Evolutionary conservation across 2,113 vertebrate genomes (phyloP), one percentile per base, ranked within the genome.

Genomic region (Daphoenositta chrysoptera): DNA sequence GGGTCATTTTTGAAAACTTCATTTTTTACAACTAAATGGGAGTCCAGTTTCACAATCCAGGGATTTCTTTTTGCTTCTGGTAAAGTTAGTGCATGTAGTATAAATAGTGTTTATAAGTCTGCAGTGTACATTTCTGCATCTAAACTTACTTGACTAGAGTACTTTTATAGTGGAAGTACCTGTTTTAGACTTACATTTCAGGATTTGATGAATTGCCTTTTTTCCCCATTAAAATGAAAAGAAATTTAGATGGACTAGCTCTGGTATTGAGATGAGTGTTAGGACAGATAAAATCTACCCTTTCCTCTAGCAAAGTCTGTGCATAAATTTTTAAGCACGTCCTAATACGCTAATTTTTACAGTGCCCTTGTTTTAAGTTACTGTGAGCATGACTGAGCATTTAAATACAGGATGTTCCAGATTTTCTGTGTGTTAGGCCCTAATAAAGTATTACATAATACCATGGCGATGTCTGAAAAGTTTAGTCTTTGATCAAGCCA

Each of bases 401-500:
- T 94, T 83, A 73, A 95, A 73, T 83, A 65, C 13, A 69, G 23
- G 33, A 58, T 88, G 65, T 84, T 94, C 71, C 71, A 92, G 68
- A 50, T 83, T 88, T 95, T 87, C 4, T 3, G 33, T 72, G 60
- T 70, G 13, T 57, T 54, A 77, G 27, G 39, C 40, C 70, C 58
- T 79, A 54, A 83, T 80, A 80, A 89, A 80, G 66, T 72, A 7
- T 90, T 88, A 65, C 30, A 15, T 89, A 83, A 79, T 78, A 39
- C 31, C 30, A 22, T 19, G 66, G 27, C 0, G 0, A 50, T 72
- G 63, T 73, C 61, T 94, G 71, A 73, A 86, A 88, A 56, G 17
- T 85, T 89, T 79, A 76, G 75, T 83, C 87, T 90, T 90, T 88
- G 82, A 95, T 93, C 90, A 91, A 86, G 60, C 35, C 69, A 54